Conservation (phyloP, 2,797 vertebrate genomes). For the Morus bassanus region DNA sequence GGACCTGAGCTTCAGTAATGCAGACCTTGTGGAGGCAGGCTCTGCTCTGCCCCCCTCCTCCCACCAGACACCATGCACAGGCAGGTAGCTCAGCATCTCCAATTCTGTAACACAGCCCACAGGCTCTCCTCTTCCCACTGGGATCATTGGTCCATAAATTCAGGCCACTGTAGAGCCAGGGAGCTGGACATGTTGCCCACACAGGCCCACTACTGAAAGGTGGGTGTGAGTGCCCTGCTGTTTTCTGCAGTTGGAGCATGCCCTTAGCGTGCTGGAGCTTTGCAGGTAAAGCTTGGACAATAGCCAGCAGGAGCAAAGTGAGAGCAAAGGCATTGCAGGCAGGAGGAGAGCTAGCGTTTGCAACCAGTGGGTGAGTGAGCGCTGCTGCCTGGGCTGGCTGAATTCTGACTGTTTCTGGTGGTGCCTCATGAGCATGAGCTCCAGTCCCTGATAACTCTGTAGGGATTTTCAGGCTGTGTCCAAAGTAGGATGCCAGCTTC, state of each 20-base stretch:
- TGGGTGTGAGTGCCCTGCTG: neutral
- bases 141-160: neutral
- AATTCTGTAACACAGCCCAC: accelerated
- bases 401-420: neutral
- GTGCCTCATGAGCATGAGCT: neutral
- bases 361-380: neutral
- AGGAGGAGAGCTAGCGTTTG: neutral
- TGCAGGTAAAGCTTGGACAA: neutral
- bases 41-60: neutral
- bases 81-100: neutral
- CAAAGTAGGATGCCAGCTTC: neutral
- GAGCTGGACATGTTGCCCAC: neutral
- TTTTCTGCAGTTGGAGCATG: neutral
- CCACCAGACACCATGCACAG: accelerated
- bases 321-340: neutral
- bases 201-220: neutral
- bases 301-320: neutral
- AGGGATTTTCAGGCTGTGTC: neutral
- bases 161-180: neutral
- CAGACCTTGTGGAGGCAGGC: neutral
- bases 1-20: neutral
- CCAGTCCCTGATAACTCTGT: neutral
- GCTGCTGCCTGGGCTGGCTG: neutral
- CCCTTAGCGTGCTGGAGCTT: neutral
- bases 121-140: neutral